Evolutionary conservation across 2,888 invertebrate species (phyloP), one percentile per base, ranked within the genome.

Genomic region (Candidula unifasciata): DNA sequence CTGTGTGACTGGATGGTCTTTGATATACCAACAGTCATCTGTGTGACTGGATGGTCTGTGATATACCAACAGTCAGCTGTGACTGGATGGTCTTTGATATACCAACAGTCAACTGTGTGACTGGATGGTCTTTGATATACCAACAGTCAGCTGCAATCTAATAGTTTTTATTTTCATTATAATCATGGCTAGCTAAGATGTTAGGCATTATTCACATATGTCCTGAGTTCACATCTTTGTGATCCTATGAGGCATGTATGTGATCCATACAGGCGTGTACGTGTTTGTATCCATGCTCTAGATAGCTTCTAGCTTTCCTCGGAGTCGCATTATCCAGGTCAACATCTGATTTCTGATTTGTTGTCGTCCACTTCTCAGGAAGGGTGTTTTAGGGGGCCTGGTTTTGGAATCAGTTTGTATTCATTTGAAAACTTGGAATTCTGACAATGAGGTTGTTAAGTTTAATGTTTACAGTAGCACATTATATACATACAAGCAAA

Each of bases 351-450:
- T 33, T 57, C 30, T 74, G 30, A 54, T 54, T 54, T 74, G 30
- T 74, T 74, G 54, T 74, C 44, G 21, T 27, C 13, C 44, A 54
- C 74, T 54, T 74, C 74, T 74, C 74, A 74, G 74, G 74, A 74
- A 74, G 30, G 54, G 13, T 74, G 27, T 54, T 74, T 74, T 44
- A n/a, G 24, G n/a, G n/a, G 73, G 27, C 44, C 73, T 44, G 73
- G n/a, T 73, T 44, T 44, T 66, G n/a, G 44, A 44, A 13, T 44
- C 44, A 44, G 13, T 44, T 44, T 44, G 44, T 44, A 44, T 44
- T 44, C 44, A 44, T 44, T 44, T 44, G 6, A 44, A 6, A 44
- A 44, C 8, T 13, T 44, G 44, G 8, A 44, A 44, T 44, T 44
- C 44, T 44, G 44, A 44, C 44, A 10, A 13, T 10, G 44, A 6